phyloP scores from a whole-genome alignment of 1,140 invertebrate species.

The Lepidostoma basale region DNA sequence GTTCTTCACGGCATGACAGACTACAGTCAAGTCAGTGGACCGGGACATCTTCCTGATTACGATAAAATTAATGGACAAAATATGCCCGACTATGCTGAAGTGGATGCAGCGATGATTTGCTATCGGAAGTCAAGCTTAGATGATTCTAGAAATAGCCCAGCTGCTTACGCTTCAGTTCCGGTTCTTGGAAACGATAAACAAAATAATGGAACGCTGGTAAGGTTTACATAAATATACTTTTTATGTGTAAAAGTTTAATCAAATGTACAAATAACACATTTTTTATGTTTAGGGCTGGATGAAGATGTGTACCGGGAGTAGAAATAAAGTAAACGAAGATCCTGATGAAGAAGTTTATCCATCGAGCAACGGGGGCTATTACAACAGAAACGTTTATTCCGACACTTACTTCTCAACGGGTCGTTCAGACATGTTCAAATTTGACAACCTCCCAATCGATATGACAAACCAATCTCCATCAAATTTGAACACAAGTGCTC shows the following conservation, averaged over 20 bases:
- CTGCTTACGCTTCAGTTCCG: constrained; percentile 59
- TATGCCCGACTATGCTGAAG: constrained; percentile 67
- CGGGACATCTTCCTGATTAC: constrained; percentile 55
- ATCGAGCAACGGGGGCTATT: constrained; percentile 66
- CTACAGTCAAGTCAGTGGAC: constrained; percentile 28
- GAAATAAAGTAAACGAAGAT: constrained; percentile 53
- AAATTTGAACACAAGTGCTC: constrained; percentile 29
- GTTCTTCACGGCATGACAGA: constrained; percentile 26
- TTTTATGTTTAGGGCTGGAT: constrained; percentile 55
- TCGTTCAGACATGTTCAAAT: constrained; percentile 38
- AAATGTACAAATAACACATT: not conserved
- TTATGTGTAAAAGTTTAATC: constrained; percentile 16
- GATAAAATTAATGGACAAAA: constrained; percentile 58
- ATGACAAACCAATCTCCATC: not conserved
- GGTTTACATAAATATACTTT: constrained; percentile 24
- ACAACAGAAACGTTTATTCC: constrained; percentile 66
- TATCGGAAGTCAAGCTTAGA: constrained; percentile 36
- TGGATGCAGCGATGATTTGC: constrained; percentile 49
- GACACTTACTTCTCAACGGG: constrained; percentile 61
- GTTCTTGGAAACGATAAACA: constrained; percentile 52
- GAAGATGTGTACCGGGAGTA: constrained; percentile 52
- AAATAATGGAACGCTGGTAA: constrained; percentile 51
- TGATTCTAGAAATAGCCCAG: constrained; percentile 49
- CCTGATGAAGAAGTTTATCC: constrained; percentile 61
- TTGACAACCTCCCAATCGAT: constrained; percentile 53